Conservation (phyloP, 2,113 vertebrate genomes). For the Muntiacus muntjak region DNA sequence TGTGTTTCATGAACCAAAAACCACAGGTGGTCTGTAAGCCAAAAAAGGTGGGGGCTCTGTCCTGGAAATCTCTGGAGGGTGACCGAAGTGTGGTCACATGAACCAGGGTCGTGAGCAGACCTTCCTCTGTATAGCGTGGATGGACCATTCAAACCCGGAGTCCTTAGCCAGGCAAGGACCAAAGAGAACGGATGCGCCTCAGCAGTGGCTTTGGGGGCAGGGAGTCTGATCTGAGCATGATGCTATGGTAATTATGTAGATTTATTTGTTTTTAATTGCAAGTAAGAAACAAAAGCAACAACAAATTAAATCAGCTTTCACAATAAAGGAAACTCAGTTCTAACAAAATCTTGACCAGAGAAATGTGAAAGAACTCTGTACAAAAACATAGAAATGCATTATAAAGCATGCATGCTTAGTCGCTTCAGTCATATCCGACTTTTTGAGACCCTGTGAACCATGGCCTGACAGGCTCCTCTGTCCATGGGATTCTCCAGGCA, state of each 20-base stretch:
- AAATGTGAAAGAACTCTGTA: background rate
- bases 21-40: background rate
- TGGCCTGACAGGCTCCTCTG: background rate
- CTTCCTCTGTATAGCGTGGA: background rate
- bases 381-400: background rate
- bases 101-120: background rate
- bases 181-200: rapidly evolving
- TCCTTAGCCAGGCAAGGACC: background rate
- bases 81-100: rapidly evolving
- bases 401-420: background rate
- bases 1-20: background rate
- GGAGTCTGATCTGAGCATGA: background rate
- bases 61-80: background rate
- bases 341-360: background rate
- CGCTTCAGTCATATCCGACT: rapidly evolving
- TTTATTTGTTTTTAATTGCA: background rate
- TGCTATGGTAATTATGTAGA: background rate
- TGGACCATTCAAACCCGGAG: background rate
- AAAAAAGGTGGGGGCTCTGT: background rate
- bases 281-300: background rate
- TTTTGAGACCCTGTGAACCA: background rate
- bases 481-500: background rate
- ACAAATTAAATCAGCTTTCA: background rate
- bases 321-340: background rate
- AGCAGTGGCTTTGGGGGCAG: background rate